A percentile compares a stretch with the other conserved stretches of the same genome.
Evolutionary conservation across 1,140 invertebrate genomes (phyloP).

Genomic region (Bombus impatiens): DNA sequence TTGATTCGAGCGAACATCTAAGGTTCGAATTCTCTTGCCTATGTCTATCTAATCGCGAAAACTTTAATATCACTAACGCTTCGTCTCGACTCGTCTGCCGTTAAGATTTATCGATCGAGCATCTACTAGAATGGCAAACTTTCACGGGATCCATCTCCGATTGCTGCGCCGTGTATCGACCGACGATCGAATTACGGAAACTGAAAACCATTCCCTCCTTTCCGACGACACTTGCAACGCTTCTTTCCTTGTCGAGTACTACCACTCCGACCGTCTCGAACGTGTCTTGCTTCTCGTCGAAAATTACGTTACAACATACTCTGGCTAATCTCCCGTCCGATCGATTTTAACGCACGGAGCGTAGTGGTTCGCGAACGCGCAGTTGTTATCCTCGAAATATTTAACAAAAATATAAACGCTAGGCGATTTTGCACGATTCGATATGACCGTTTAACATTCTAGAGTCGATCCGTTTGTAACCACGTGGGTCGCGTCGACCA

Average conservation of each 20-base stretch:
- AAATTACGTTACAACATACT: not conserved
- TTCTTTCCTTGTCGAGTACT: not conserved
- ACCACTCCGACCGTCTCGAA: no score
- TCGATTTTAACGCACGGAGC: not conserved
- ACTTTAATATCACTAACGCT: conserved; percentile 13
- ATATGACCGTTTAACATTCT: conserved; percentile 1
- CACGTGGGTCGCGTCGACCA: not conserved
- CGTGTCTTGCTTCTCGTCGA: no score
- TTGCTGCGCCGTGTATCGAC: not conserved
- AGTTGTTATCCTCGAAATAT: not conserved
- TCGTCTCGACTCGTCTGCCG: not conserved
- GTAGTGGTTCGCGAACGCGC: not conserved
- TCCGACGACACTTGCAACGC: not conserved
- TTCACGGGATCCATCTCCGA: not conserved
- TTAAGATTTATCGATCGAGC: not conserved
- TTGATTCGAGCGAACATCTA: conserved; percentile 51
- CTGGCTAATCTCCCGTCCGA: not conserved
- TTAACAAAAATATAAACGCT: conserved; percentile 7
- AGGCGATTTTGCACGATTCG: no score
- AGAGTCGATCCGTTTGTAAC: not conserved
- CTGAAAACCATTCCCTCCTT: not conserved
- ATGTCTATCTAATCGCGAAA: conserved; percentile 28
- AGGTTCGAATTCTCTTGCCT: conserved; percentile 12
- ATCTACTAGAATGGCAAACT: not conserved
- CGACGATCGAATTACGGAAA: not conserved